Conservation (phyloP, 2,797 vertebrate species). For the Sebastes reedi region DNA sequence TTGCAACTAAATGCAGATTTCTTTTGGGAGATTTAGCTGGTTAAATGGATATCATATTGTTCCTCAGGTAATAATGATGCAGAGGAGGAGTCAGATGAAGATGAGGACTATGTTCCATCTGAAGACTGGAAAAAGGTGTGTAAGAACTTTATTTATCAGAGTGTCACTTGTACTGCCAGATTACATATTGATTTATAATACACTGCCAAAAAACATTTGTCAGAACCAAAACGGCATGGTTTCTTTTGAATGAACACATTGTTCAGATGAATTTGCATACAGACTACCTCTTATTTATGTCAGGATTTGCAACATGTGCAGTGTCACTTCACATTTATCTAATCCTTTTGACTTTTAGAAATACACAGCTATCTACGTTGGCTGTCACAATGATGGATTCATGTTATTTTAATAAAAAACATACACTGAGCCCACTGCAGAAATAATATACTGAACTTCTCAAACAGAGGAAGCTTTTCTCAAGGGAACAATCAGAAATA, state of each 20-base stretch:
- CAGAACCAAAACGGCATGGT: not conserved
- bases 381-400: not conserved
- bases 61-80: constrained; percentile 89
- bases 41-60: constrained; percentile 12
- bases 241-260: not conserved
- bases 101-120: constrained; percentile 98
- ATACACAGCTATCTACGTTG: not conserved
- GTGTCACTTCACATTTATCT: not conserved
- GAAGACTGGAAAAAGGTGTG: constrained; percentile 99
- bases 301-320: not conserved
- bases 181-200: not conserved
- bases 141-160: not conserved
- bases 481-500: not conserved
- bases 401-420: not conserved
- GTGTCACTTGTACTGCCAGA: not conserved
- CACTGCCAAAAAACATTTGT: not conserved
- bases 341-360: not conserved
- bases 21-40: not conserved
- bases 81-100: constrained; percentile 98
- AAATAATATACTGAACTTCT: not conserved
- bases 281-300: not conserved
- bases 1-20: not conserved
- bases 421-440: not conserved
- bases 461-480: not conserved
- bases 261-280: not conserved